Evolutionary conservation across 1,140 invertebrate genomes (phyloP).

Genomic region (Nilaparvata lugens): DNA sequence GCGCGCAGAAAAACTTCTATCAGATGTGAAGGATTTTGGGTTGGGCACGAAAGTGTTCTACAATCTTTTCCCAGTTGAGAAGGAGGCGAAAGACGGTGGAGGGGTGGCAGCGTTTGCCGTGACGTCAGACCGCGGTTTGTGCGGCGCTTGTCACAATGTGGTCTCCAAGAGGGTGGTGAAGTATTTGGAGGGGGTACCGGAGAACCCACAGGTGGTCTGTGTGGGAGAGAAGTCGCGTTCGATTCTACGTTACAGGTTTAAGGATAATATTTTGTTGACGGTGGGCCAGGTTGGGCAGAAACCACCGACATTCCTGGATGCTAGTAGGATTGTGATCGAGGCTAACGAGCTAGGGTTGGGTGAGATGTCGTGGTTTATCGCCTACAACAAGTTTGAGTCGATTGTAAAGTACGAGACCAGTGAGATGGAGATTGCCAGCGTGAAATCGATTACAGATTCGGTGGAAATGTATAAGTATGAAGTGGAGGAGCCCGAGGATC

Average conservation of each 20-base stretch:
- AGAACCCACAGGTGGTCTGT: constrained; percentile 41
- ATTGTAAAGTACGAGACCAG: constrained; percentile 56
- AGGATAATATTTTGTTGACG: constrained; percentile 42
- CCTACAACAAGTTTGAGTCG: constrained; percentile 37
- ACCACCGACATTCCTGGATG: constrained; percentile 54
- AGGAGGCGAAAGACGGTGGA: constrained; percentile 32
- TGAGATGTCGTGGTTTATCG: constrained; percentile 45
- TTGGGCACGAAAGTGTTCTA: constrained; percentile 28
- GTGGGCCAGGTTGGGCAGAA: constrained; percentile 53
- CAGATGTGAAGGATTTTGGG: constrained; percentile 28
- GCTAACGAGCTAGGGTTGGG: constrained; percentile 46
- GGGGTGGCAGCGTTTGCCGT: constrained; percentile 39
- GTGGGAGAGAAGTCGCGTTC: constrained; percentile 54
- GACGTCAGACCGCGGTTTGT: constrained; percentile 58
- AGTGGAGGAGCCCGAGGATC: constrained; percentile 46
- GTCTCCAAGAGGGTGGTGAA: constrained; percentile 35
- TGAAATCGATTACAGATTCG: constrained; percentile 34
- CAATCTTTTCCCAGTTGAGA: constrained; percentile 25
- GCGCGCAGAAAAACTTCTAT: constrained; percentile 55
- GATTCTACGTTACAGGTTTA: constrained; percentile 41
- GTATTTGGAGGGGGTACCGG: constrained; percentile 31
- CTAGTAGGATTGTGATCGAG: constrained; percentile 43
- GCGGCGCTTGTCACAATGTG: constrained; percentile 53
- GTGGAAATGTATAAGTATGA: constrained; percentile 40
- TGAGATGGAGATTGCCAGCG: constrained; percentile 44